Conservation (phyloP, 2,797 vertebrate genomes). For the Mormyrops attenuatus region DNA sequence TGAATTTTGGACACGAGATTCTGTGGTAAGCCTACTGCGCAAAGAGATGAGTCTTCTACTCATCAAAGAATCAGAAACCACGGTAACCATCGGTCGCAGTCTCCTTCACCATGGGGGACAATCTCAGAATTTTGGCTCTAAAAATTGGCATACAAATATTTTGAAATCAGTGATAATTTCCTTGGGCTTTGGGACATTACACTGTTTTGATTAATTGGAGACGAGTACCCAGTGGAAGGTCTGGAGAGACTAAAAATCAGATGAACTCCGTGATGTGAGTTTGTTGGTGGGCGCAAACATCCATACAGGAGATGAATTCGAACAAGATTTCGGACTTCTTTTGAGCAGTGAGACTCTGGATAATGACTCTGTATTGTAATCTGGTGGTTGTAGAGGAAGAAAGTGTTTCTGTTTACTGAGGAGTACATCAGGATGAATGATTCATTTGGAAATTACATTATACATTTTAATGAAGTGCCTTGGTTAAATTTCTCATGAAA, state of each 20-base stretch:
- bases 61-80: not conserved
- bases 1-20: not conserved
- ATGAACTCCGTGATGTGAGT: not conserved
- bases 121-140: not conserved
- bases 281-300: not conserved
- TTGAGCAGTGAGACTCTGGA: not conserved
- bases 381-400: not conserved
- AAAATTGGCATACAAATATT: not conserved
- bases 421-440: not conserved
- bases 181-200: not conserved
- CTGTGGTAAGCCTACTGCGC: not conserved
- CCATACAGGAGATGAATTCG: not conserved
- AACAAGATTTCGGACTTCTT: not conserved
- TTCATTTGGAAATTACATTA: not conserved
- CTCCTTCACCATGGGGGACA: not conserved
- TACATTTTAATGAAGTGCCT: not conserved
- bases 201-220: not conserved
- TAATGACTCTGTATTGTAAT: not conserved
- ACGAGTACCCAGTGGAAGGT: not conserved
- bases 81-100: not conserved
- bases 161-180: not conserved
- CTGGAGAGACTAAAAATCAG: not conserved
- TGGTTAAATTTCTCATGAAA: constrained; percentile 3
- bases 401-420: not conserved
- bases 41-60: not conserved